Base-by-base conservation (phyloP, 2,113 vertebrate genomes). In the Sorex araneus region DNA sequence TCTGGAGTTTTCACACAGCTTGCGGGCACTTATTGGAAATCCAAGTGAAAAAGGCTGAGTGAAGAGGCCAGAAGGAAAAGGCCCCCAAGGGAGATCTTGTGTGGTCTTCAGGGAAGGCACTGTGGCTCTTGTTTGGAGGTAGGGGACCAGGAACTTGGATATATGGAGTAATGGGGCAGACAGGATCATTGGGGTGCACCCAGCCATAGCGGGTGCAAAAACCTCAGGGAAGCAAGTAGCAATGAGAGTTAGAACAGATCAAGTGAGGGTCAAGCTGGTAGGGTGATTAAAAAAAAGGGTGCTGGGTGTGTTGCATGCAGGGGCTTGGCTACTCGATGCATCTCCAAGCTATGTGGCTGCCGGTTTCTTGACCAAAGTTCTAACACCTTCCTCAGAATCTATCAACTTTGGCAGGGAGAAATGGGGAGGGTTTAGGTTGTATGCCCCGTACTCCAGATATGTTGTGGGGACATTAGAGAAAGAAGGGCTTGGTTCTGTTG, bases 291-390 rank as follows among this genome's bases (percentile, higher is more conserved):
- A 54, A 54, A 13, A 15, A 54, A 19, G 8, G 12, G 54, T 54
- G 1, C 50, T 54, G 13, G 1, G 54, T 54, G 18, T 54, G 54
- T 54, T 54, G 54, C 54, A 54, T 54, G 54, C 18, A 19, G 54
- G 54, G 40, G 73, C 43, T 60, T 36, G 34, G 67, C 82, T 78
- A 71, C 89, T 45, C 28, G 73, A 47, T 85, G 32, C 73, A 80
- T 79, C 70, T 90, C 86, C 16, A 30, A 95, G 47, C 50, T 43
- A 95, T 91, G 97, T 94, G 97, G 96, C 92, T 95, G 95, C 96
- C 60, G 97, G 91, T 89, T 90, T 98, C 98, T 98, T 98, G 98
- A 93, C 97, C 96, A 97, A 91, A 97, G 92, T 57, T 83, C 93
- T 96, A 94, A 81, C 95, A 82, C 70, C 70, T 64, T 92, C 85